A percentile compares a stretch with the other conserved stretches of the same genome.
These are phyloP conservation scores for Burhinus oedicnemus DNA, from an alignment of 2,113 vertebrate genomes.

Conservation along the genomic window DNA sequence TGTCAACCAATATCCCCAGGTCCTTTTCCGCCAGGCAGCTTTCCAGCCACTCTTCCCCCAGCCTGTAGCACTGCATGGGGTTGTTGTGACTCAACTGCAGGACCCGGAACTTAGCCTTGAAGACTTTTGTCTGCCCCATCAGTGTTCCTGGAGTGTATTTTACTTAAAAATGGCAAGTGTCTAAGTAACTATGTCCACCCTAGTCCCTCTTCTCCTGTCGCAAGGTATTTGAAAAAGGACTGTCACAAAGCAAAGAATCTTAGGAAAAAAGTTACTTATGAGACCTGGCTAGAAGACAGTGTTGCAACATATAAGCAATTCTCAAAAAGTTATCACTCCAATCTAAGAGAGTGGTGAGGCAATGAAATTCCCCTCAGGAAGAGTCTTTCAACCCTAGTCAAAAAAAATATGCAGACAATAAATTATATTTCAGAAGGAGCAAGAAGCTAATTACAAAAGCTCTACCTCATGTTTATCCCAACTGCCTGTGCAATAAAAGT, in stretches of 20 bases:
- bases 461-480: neutral
- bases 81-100: neutral
- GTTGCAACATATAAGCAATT: neutral
- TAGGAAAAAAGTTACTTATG: neutral
- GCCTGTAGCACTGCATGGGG: neutral
- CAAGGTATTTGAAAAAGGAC: neutral
- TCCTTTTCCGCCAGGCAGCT: neutral
- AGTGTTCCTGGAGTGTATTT: neutral
- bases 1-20: neutral
- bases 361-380: neutral
- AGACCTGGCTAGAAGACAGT: neutral
- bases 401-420: neutral
- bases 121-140: neutral
- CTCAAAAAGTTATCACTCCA: neutral
- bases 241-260: neutral
- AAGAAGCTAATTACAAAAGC: neutral
- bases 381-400: neutral
- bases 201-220: neutral
- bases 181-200: neutral
- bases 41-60: neutral
- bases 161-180: neutral
- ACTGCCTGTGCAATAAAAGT: neutral
- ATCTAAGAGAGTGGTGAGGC: neutral
- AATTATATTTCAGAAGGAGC: neutral
- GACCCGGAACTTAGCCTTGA: neutral